Conservation (phyloP, 1,140 invertebrate species). For the Drosophila trapezifrons region DNA sequence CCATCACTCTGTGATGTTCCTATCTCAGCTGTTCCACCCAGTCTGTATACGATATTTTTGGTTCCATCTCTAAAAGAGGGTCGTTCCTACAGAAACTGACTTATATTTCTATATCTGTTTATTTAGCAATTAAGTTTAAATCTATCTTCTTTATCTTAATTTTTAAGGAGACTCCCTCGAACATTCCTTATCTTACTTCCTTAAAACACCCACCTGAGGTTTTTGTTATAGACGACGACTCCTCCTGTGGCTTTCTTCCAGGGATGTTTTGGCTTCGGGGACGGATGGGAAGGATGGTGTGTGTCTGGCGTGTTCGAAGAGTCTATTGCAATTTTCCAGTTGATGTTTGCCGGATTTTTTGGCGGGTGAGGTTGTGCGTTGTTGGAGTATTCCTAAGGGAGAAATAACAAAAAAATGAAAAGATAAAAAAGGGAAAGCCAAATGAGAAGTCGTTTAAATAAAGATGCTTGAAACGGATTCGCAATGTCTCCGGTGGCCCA, state of each 20-base stretch:
- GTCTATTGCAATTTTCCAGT: slow-evolving; percentile 42
- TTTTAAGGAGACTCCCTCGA: too few relatives aligned
- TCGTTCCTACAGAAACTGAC: too few relatives aligned
- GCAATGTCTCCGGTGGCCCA: slow-evolving; percentile 35
- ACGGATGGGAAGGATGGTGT: slow-evolving; percentile 12
- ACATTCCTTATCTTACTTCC: neutral
- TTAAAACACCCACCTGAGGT: slow-evolving; percentile 15
- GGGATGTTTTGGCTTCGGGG: slow-evolving; percentile 10
- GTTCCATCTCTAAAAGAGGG: too few relatives aligned
- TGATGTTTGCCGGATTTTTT: slow-evolving; percentile 27
- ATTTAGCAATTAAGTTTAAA: too few relatives aligned
- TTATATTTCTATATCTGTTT: too few relatives aligned
- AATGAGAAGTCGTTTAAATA: slow-evolving; percentile 35
- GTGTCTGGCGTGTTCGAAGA: slow-evolving; percentile 23
- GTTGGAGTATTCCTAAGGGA: slow-evolving; percentile 66
- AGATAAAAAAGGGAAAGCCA: neutral
- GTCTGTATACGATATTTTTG: too few relatives aligned
- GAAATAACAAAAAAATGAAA: slow-evolving; percentile 14
- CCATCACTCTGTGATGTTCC: too few relatives aligned
- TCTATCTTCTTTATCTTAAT: neutral
- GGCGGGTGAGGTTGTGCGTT: slow-evolving; percentile 65
- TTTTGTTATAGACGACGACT: slow-evolving; percentile 20
- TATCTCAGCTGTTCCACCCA: too few relatives aligned
- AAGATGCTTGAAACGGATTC: slow-evolving; percentile 36
- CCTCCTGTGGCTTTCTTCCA: slow-evolving; percentile 16